phyloP scores from a whole-genome alignment of 2,113 vertebrate genomes.

The Octodon degus region DNA sequence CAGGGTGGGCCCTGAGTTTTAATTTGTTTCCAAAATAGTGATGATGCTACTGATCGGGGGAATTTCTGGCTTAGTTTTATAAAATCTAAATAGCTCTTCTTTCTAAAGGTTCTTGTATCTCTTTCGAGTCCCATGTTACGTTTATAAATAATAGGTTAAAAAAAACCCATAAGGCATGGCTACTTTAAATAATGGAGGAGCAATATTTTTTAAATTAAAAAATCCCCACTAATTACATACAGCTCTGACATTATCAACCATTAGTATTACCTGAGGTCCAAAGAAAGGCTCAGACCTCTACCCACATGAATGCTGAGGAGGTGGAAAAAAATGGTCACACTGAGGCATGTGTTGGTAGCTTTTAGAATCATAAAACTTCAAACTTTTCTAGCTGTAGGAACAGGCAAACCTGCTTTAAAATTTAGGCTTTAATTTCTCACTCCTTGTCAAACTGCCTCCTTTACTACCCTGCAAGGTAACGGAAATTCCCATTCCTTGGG shows the following conservation, averaged over 20 bases:
- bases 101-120: slow-evolving; percentile 4
- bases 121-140: slow-evolving; percentile 33
- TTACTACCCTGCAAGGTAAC: neutral
- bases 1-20: neutral
- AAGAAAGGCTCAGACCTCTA: neutral
- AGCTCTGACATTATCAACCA: neutral
- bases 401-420: slow-evolving; percentile 46
- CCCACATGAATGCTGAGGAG: neutral
- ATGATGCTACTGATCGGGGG: neutral
- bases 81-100: neutral
- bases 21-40: neutral
- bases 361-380: slow-evolving; percentile 18
- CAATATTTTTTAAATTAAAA: neutral
- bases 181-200: slow-evolving; percentile 44
- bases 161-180: slow-evolving; percentile 7
- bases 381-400: slow-evolving; percentile 46
- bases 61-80: neutral
- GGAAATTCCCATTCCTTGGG: slow-evolving; percentile 59
- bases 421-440: slow-evolving; percentile 37
- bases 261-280: neutral
- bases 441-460: slow-evolving; percentile 33
- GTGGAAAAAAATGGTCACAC: neutral
- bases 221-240: neutral
- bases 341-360: neutral
- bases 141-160: slow-evolving; percentile 46